These are phyloP conservation scores for Scaeva pyrastri DNA, from an alignment of 2,888 invertebrate genomes.

Conservation along the genomic window DNA sequence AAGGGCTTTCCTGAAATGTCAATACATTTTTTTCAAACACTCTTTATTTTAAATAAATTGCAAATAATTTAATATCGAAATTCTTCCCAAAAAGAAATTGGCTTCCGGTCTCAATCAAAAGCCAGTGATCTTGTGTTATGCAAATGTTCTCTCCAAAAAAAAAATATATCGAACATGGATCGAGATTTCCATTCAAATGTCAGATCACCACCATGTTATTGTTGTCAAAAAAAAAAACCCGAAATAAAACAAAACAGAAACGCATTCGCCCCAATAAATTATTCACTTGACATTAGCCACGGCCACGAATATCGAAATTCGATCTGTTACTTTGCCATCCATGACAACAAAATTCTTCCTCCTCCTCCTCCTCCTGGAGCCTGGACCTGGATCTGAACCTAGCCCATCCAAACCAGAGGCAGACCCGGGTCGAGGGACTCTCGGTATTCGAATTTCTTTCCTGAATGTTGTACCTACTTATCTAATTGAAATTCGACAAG, in stretches of 20 bases:
- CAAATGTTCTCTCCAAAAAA: conserved; percentile 25
- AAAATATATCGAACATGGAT: not conserved
- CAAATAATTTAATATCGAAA: no score
- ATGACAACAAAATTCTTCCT: conserved; percentile 41
- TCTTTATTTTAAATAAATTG: not conserved
- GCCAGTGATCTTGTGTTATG: conserved; percentile 30
- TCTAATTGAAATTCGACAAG: conserved; percentile 75
- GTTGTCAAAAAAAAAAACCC: not conserved
- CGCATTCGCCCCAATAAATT: conserved; percentile 55
- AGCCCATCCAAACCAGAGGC: no score
- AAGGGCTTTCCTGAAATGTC: no score
- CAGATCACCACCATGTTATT: conserved; percentile 2
- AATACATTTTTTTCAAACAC: not conserved
- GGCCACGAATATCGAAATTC: conserved; percentile 50
- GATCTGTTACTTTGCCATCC: conserved; percentile 28
- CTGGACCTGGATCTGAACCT: no score
- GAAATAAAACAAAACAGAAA: conserved; percentile 29
- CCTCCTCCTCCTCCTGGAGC: not conserved
- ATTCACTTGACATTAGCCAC: conserved; percentile 55
- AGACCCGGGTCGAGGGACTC: conserved; percentile 13
- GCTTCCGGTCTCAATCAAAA: not conserved
- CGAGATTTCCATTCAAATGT: conserved; percentile 55
- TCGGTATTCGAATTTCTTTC: conserved; percentile 16
- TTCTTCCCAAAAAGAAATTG: not conserved
- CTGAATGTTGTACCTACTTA: conserved; percentile 28